Conservation (phyloP, 2,797 vertebrate genomes). For the Melanotaenia parkinsoni region DNA sequence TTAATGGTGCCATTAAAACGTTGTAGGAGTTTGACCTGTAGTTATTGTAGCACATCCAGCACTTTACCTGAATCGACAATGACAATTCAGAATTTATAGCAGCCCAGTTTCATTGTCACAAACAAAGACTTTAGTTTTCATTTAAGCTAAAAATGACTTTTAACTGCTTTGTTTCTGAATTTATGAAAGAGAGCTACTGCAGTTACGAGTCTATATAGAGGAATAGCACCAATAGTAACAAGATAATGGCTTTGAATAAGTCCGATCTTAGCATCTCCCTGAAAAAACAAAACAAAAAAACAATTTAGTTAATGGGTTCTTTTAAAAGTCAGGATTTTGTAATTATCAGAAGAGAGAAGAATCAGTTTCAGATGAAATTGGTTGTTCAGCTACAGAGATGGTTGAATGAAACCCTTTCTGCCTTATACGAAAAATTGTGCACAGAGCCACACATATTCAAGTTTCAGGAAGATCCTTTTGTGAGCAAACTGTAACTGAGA, state of each 20-base stretch:
- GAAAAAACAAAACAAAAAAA: background rate
- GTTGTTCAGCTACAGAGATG: slow-evolving; percentile 8
- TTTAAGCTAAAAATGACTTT: slow-evolving; percentile 9
- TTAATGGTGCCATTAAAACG: slow-evolving; percentile 44
- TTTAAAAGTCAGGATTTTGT: slow-evolving; percentile 21
- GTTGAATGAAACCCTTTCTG: background rate
- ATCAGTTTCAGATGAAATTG: slow-evolving; percentile 9
- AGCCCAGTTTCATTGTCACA: slow-evolving; percentile 10
- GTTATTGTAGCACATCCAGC: slow-evolving; percentile 28
- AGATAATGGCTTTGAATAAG: slow-evolving; percentile 36
- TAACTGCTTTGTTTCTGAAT: slow-evolving; percentile 1
- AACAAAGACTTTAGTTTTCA: slow-evolving; percentile 11
- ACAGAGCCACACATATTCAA: slow-evolving; percentile 17
- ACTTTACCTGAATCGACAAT: slow-evolving; percentile 13
- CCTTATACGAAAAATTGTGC: background rate
- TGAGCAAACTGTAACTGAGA: slow-evolving; percentile 40
- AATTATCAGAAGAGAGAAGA: slow-evolving; percentile 27
- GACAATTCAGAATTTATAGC: background rate
- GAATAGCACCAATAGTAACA: slow-evolving; percentile 20
- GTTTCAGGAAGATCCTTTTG: slow-evolving; percentile 26
- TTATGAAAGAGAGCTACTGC: slow-evolving; percentile 24
- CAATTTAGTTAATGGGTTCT: slow-evolving; percentile 30
- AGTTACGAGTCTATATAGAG: background rate
- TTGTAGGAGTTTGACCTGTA: slow-evolving; percentile 53
- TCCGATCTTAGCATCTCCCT: slow-evolving; percentile 23